Evolutionary conservation across 2,888 invertebrate species (phyloP).

Genomic region (Tortricodes alternella): DNA sequence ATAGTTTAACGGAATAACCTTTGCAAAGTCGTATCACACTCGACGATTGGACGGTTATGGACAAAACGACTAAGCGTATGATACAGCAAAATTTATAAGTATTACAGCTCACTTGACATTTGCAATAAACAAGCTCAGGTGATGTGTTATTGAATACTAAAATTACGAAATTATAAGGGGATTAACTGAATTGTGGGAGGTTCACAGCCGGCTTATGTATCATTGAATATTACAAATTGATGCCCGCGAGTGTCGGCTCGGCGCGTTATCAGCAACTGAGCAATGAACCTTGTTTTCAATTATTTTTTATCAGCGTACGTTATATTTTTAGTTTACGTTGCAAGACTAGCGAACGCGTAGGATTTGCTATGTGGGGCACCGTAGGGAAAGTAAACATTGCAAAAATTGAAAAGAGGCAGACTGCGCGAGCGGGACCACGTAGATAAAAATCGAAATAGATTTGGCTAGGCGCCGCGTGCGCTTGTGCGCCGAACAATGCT

Average conservation of each 20-base stretch:
- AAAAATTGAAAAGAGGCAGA: constrained; percentile 64
- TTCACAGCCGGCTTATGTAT: constrained; percentile 10
- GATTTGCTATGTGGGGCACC: constrained; percentile 13
- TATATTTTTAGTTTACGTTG: constrained; percentile 28
- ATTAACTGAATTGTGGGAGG: constrained; percentile 7
- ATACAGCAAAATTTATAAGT: too few relatives aligned
- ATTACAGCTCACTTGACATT: too few relatives aligned
- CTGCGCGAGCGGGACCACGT: constrained; percentile 58
- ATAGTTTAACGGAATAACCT: too few relatives aligned
- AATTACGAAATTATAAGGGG: too few relatives aligned
- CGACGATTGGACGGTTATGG: too few relatives aligned
- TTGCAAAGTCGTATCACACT: too few relatives aligned
- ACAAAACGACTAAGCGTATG: too few relatives aligned
- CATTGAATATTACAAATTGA: constrained; percentile 17
- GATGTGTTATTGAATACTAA: too few relatives aligned
- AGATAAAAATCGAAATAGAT: constrained; percentile 78
- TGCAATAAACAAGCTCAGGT: too few relatives aligned
- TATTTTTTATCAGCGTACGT: constrained; percentile 23
- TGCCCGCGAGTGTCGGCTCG: not conserved
- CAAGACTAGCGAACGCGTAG: not conserved
- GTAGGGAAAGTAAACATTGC: constrained; percentile 61
- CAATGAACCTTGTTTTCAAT: constrained; percentile 27
- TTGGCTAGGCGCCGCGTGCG: constrained; percentile 72
- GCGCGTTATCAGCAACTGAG: constrained; percentile 20
- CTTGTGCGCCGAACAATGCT: constrained; percentile 66